These are phyloP conservation scores for Drosophila putrida DNA, from an alignment of 2,888 invertebrate species.

Conservation along the genomic window DNA sequence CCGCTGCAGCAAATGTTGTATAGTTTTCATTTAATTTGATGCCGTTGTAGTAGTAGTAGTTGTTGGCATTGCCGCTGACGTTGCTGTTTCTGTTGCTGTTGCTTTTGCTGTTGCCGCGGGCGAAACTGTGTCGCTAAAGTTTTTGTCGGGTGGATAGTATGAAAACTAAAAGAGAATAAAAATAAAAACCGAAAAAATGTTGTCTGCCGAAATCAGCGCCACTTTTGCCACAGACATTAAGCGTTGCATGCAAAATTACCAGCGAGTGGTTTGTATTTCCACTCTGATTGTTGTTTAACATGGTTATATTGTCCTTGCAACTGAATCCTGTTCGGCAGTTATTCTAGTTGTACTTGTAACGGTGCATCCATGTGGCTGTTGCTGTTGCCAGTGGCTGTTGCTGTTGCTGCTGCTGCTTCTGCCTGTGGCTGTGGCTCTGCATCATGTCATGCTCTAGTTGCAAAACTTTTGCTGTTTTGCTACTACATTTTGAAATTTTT, in stretches of 20 bases:
- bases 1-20: constrained; percentile 75
- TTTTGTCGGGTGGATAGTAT: constrained; percentile 26
- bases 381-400: constrained; percentile 29
- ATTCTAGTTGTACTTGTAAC: constrained; percentile 51
- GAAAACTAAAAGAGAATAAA: constrained; percentile 21
- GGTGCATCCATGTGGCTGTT: constrained; percentile 54
- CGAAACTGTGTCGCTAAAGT: constrained; percentile 75
- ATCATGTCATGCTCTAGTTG: constrained; percentile 79
- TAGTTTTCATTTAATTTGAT: constrained; percentile 79
- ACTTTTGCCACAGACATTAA: constrained; percentile 81
- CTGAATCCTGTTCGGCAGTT: constrained; percentile 69
- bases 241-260: constrained; percentile 83
- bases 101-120: constrained; percentile 19
- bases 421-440: constrained; percentile 61
- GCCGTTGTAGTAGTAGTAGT: constrained; percentile 52
- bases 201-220: constrained; percentile 79
- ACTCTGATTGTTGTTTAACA: constrained; percentile 82
- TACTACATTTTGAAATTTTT: constrained; percentile 26
- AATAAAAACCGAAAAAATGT: constrained; percentile 41
- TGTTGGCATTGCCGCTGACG: constrained; percentile 30
- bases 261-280: constrained; percentile 80
- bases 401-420: constrained; percentile 22
- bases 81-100: constrained; percentile 18
- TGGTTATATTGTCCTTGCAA: constrained; percentile 80
- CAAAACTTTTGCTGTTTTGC: constrained; percentile 62